Conservation (phyloP, 2,888 invertebrate species). For the Vesta saturnalis region DNA sequence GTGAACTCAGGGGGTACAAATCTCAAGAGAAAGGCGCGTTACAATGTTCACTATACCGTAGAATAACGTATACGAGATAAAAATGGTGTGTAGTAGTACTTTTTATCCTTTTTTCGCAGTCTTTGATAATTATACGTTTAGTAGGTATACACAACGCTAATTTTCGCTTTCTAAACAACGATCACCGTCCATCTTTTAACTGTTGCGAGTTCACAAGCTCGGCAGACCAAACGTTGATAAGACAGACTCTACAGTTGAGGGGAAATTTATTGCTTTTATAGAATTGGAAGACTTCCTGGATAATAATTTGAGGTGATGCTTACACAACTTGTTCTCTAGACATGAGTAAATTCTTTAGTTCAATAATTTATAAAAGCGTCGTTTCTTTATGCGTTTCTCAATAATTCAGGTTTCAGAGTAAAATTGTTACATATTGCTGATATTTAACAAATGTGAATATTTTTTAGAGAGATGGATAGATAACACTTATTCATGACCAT, state of each 20-base stretch:
- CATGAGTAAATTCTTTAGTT: slow-evolving; percentile 9
- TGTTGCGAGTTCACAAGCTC: slow-evolving; percentile 54
- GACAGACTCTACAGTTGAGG: slow-evolving; percentile 55
- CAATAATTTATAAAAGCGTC: slow-evolving; percentile 9
- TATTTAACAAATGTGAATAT: too few relatives aligned
- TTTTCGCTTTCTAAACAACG: slow-evolving; percentile 44
- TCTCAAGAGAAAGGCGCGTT: slow-evolving; percentile 57
- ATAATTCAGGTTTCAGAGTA: slow-evolving; percentile 4
- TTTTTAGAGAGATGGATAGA: too few relatives aligned
- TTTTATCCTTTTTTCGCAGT: slow-evolving; percentile 25
- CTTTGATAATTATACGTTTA: slow-evolving; percentile 19
- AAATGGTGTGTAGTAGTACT: slow-evolving; percentile 12
- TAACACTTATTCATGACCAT: too few relatives aligned
- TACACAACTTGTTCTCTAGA: slow-evolving; percentile 14
- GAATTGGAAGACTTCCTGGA: slow-evolving; percentile 28
- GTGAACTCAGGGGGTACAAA: slow-evolving; percentile 61
- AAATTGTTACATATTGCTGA: too few relatives aligned
- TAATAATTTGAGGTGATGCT: slow-evolving; percentile 24
- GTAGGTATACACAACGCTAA: slow-evolving; percentile 36
- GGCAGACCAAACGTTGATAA: slow-evolving; percentile 55
- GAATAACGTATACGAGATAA: slow-evolving; percentile 37
- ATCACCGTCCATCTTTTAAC: slow-evolving; percentile 56
- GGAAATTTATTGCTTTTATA: slow-evolving; percentile 54
- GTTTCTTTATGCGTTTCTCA: slow-evolving; percentile 1
- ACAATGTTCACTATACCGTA: slow-evolving; percentile 45